Evolutionary conservation across 2,888 invertebrate species (phyloP).

Genomic region (Diaperis boleti): DNA sequence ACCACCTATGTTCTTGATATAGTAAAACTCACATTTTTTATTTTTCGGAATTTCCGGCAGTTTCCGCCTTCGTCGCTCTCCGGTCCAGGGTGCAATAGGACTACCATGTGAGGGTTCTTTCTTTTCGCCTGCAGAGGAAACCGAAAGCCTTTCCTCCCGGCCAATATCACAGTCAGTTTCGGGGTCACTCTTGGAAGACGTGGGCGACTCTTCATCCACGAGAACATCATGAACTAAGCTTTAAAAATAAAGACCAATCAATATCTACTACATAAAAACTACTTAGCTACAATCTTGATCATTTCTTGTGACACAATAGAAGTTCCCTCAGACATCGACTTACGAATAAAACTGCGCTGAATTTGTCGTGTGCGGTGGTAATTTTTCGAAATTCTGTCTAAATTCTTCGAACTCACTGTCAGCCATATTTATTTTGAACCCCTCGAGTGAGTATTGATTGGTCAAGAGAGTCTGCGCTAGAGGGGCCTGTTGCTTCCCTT

Average conservation of each 20-base stretch:
- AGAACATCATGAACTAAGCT: constrained; percentile 88
- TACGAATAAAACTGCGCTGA: constrained; percentile 91
- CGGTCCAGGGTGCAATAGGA: constrained; percentile 52
- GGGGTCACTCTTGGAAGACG: constrained; percentile 81
- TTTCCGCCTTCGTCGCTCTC: constrained; percentile 82
- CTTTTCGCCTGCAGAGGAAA: constrained; percentile 49
- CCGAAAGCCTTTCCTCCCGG: constrained; percentile 65
- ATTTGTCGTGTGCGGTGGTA: constrained; percentile 82
- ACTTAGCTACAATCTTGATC: neutral
- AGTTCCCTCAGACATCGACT: constrained; percentile 67
- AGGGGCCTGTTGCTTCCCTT: constrained; percentile 41
- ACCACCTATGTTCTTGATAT: too few relatives aligned
- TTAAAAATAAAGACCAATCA: constrained; percentile 48
- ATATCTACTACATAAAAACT: neutral
- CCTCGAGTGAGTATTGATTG: constrained; percentile 56
- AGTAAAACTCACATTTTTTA: constrained; percentile 83
- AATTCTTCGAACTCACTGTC: constrained; percentile 96
- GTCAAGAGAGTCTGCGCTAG: constrained; percentile 38
- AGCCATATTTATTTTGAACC: constrained; percentile 78
- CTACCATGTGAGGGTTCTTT: constrained; percentile 56
- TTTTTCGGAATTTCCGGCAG: constrained; percentile 92
- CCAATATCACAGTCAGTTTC: constrained; percentile 67
- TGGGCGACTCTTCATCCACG: constrained; percentile 84
- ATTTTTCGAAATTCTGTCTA: constrained; percentile 85
- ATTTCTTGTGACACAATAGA: neutral